A percentile compares a stretch with the other conserved stretches of the same genome.
Evolutionary conservation across 2,888 invertebrate genomes (phyloP).

Genomic region (Seira sanloemensis): DNA sequence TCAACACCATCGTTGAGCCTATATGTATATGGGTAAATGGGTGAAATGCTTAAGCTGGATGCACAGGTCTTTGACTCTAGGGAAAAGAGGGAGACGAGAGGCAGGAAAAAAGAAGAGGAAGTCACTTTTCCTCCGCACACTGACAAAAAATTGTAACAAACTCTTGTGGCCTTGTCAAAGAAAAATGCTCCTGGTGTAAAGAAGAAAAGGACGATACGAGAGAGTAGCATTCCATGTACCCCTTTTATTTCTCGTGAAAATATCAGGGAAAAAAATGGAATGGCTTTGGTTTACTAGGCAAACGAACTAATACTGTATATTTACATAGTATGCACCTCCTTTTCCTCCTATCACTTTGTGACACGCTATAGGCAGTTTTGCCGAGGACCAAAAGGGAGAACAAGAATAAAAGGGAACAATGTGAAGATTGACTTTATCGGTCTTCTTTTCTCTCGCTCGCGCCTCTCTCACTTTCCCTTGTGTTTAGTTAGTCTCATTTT

Average conservation of each 20-base stretch:
- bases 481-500: constrained; percentile 58
- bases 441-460: constrained; percentile 30
- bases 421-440: constrained; percentile 65
- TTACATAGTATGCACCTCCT: not conserved
- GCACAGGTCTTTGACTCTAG: constrained; percentile 55
- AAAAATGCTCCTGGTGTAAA: constrained; percentile 19
- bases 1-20: not conserved
- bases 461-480: constrained; percentile 3
- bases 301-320: not conserved
- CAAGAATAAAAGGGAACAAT: constrained; percentile 44
- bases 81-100: constrained; percentile 32
- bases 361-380: not conserved
- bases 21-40: no score
- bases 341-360: no score
- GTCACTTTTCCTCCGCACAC: constrained; percentile 11
- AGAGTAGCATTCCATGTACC: constrained; percentile 8
- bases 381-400: not conserved
- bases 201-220: not conserved
- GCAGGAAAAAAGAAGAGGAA: constrained; percentile 35
- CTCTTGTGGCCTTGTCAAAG: constrained; percentile 59
- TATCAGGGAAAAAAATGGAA: not conserved
- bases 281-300: not conserved
- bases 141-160: constrained; percentile 38
- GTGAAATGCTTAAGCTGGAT: not conserved
- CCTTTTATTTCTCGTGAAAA: constrained; percentile 15